Evolutionary conservation across 1,140 invertebrate species (phyloP).

Genomic region (Drosophila equinoxialis): DNA sequence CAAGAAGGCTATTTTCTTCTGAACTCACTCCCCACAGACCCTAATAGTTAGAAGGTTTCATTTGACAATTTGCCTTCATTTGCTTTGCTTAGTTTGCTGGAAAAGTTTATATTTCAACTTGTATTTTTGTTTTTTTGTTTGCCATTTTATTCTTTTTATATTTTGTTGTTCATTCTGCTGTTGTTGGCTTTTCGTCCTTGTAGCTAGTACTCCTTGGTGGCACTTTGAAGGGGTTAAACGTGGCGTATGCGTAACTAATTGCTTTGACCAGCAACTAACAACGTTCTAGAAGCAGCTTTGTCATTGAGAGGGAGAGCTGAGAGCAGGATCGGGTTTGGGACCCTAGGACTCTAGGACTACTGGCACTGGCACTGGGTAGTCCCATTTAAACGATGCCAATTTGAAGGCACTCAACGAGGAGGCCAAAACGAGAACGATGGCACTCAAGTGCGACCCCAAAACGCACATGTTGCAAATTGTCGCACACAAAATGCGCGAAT

Average conservation of each 20-base stretch:
- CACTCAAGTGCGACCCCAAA: slow-evolving; percentile 37
- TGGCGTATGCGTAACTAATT: slow-evolving; percentile 48
- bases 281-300: slow-evolving; percentile 15
- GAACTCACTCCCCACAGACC: too few relatives aligned
- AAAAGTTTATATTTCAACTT: slow-evolving; percentile 11
- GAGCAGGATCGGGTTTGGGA: background rate
- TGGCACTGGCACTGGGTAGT: background rate
- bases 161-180: slow-evolving; percentile 10
- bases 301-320: background rate
- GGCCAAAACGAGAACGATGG: slow-evolving; percentile 26
- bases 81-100: slow-evolving; percentile 16
- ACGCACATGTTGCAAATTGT: slow-evolving; percentile 61
- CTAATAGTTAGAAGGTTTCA: background rate
- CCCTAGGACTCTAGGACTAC: too few relatives aligned
- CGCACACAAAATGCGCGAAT: slow-evolving; percentile 38
- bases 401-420: slow-evolving; percentile 50
- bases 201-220: slow-evolving; percentile 16
- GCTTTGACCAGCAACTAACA: slow-evolving; percentile 49
- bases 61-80: slow-evolving; percentile 17
- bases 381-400: slow-evolving; percentile 57
- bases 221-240: slow-evolving; percentile 18
- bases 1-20: too few relatives aligned
- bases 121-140: background rate
- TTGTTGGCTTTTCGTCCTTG: slow-evolving; percentile 7
- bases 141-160: background rate